phyloP scores from a whole-genome alignment of 35 echinoderm and acorn worm species.

The Patiria miniata region DNA sequence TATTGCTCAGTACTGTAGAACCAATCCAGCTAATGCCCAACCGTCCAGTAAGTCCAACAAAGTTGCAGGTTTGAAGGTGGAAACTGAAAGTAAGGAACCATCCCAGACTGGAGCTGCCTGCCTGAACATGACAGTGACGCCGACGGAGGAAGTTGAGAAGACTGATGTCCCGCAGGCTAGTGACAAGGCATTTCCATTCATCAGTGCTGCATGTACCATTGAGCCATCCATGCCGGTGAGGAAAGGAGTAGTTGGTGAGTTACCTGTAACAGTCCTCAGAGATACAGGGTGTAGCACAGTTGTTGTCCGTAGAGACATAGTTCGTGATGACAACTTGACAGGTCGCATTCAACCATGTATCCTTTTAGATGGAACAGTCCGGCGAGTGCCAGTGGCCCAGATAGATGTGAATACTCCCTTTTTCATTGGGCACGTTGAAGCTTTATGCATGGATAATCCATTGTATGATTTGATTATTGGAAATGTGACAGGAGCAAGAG shows the following conservation, averaged over 20 bases:
- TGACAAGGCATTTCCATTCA: constrained; percentile 17
- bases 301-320: constrained; percentile 44
- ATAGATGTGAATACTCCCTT: constrained; percentile 72
- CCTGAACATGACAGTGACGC: no score
- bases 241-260: constrained; percentile 34
- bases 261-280: constrained; percentile 44
- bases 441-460: constrained; percentile 62
- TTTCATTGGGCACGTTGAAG: constrained; percentile 62
- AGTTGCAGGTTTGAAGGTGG: no score
- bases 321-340: constrained; percentile 43
- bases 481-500: constrained; percentile 60
- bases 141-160: no score
- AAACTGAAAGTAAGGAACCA: no score
- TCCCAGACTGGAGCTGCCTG: no score
- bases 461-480: constrained; percentile 82
- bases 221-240: constrained; percentile 43
- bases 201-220: neutral
- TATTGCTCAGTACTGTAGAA: no score
- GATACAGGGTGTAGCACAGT: constrained; percentile 76
- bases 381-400: constrained; percentile 54
- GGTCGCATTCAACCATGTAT: constrained; percentile 47
- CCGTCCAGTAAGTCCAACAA: no score
- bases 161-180: no score
- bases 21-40: no score
- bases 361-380: constrained; percentile 66